Evolutionary conservation across 2,888 invertebrate species (phyloP), one percentile per base, ranked within the genome.

Genomic region (Hartigia nigra): DNA sequence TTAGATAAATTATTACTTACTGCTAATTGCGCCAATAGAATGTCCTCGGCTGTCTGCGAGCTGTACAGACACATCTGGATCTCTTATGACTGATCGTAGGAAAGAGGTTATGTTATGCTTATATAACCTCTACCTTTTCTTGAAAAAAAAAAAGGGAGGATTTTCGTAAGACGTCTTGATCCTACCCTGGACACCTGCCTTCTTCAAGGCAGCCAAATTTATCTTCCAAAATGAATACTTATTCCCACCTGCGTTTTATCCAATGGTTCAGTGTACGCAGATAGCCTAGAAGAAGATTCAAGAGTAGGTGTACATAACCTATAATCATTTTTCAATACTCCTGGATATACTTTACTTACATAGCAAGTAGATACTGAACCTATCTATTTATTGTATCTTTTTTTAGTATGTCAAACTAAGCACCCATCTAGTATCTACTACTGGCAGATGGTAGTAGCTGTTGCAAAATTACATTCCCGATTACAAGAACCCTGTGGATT

Each of bases 1-100:
- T 82, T 84, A 84, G 87, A 87, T 90, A 88, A 90, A 89, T 90
- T 90, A 90, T 90, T 87, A 88, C 89, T 84, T 85, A 83, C 82
- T 86, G 88, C 89, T 90, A 90, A 90, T 90, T 90, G 90, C 89
- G 84, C 86, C 31, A 31, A 31, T 72, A 31, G 72, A 72, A 31
- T 32, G 72, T 84, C 83, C 82, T 74, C 82, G 23, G 55, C 55
- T 55, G 55, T 55, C 55, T 23, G 9, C 9, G 14, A 55, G 55
- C 55, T 55, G 23, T 55, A 55, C 23, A 55, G 55, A 2, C 23
- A 55, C 55, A 55, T 55, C 55, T 55, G 55, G 55, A 55, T 55
- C 55, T 55, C 55, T 55, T 55, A 23, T 23, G 55, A 23, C 23
- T 55, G 23, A 9, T 2, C 55, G 23, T 23, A 23, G 23, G 23